phyloP scores from a whole-genome alignment of 2,888 invertebrate species.

The Teinopalpus imperialis region DNA sequence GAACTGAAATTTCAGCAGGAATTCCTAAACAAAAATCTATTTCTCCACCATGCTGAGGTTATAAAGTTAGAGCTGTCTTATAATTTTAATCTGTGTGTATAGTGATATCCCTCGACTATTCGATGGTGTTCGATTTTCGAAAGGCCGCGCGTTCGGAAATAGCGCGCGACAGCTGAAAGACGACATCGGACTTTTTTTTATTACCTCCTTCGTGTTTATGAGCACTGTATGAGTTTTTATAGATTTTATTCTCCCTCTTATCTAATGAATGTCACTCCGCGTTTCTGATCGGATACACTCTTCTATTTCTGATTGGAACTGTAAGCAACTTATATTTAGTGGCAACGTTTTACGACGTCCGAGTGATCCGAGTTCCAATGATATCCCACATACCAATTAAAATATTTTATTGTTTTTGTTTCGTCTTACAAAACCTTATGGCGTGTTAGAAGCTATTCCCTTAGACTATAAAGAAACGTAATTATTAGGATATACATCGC shows the following conservation, averaged over 20 bases:
- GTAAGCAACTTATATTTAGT: constrained; percentile 52
- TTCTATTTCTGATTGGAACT: constrained; percentile 58
- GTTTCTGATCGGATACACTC: constrained; percentile 61
- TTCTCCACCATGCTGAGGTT: no score
- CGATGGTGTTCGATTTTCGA: constrained; percentile 77
- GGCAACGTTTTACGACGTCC: constrained; percentile 28
- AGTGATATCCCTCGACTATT: constrained; percentile 65
- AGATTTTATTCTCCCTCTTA: constrained; percentile 69
- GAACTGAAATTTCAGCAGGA: no score
- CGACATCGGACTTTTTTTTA: constrained; percentile 76
- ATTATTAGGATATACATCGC: no score
- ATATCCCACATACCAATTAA: constrained; percentile 39
- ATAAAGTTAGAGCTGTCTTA: no score
- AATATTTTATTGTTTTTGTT: constrained; percentile 35
- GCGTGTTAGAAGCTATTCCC: not conserved
- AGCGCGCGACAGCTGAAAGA: constrained; percentile 79
- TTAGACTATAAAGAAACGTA: not conserved
- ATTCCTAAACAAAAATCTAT: no score
- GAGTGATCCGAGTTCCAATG: constrained; percentile 16
- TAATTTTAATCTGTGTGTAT: constrained; percentile 39
- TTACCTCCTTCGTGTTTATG: constrained; percentile 79
- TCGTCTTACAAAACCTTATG: not conserved
- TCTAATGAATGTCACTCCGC: constrained; percentile 67
- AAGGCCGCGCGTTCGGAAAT: constrained; percentile 69
- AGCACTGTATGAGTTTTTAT: constrained; percentile 79